Evolutionary conservation across 2,888 invertebrate species (phyloP), one percentile per base, ranked within the genome.

Genomic region (Caenorhabditis panamensis): DNA sequence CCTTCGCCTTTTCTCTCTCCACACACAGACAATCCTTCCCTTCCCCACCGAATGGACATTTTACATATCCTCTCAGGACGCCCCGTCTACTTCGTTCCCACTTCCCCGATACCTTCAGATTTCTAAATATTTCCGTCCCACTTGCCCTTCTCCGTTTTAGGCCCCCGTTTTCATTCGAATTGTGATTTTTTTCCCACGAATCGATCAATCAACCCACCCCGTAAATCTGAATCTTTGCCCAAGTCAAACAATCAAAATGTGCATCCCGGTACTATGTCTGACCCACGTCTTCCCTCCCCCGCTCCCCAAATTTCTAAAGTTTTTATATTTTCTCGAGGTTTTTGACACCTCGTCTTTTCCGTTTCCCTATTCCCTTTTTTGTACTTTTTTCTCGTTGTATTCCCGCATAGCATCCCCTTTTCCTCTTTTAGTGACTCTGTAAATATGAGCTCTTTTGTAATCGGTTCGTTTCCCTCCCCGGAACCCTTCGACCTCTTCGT

Each of bases 41-140:
- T 11, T 13, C 3, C 18, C 8, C 8, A 22, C 26, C 49, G 20
- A 16, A 56, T 56, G 28, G 26, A 68, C 13, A 61, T 53, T 26
- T 28, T 49, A 61, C 69, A 71, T 71, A 71, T 71, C 71, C 62
- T 62, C 71, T 71, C 71, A 71, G 71, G 71, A 62, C 54, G 13
- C 37, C 22, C 41, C 53, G 18, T 49, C 49, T 54, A 18, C n/a
- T 67, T 56, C 36, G 36, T 36, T 31, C 41, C n/a, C n/a, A n/a
- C n/a, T 47, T 61, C 47, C 26, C 59, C 31, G n/a, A n/a, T n/a
- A 3, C 8, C 53, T 41, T 5, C 59, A 69, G 69, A 69, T 69
- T 63, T 63, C 63, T 59, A 49, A 26, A 20, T 53, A 37, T 28
- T 71, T 36, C 53, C 37, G 44, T 54, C 54, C 63, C 51, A 49